Percentiles rank a stretch among this genome's conserved stretches.
These are phyloP conservation scores for Pelecanus crispus DNA, from an alignment of 2,113 vertebrate species.

Conservation along the genomic window DNA sequence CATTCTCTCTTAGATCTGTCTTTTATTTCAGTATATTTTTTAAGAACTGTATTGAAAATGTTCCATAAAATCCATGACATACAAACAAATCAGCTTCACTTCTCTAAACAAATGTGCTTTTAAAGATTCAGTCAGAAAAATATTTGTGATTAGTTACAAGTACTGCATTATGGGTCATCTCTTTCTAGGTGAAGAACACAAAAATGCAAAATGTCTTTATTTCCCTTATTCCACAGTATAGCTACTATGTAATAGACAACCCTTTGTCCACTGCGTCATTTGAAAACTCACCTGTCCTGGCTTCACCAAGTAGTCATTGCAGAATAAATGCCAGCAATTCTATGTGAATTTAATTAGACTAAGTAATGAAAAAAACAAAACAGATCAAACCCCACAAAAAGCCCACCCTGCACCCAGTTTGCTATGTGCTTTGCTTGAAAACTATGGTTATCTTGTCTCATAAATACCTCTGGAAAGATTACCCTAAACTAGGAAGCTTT, in stretches of 20 bases:
- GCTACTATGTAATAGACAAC: neutral
- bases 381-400: neutral
- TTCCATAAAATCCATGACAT: neutral
- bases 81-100: neutral
- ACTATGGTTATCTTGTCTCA: neutral
- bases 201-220: neutral
- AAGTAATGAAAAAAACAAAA: neutral
- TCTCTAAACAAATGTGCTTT: neutral
- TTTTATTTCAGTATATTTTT: neutral
- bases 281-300: neutral
- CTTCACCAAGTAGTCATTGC: neutral
- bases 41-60: neutral
- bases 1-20: neutral
- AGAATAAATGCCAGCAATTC: neutral
- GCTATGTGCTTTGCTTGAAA: neutral
- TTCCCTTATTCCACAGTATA: neutral
- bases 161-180: neutral
- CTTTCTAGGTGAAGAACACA: neutral
- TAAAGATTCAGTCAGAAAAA: neutral
- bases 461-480: neutral
- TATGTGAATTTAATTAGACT: neutral
- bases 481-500: neutral
- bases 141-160: neutral
- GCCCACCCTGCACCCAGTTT: neutral
- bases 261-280: neutral